Conservation (phyloP, 2,113 vertebrate genomes). For the Ancistrus triradiatus region DNA sequence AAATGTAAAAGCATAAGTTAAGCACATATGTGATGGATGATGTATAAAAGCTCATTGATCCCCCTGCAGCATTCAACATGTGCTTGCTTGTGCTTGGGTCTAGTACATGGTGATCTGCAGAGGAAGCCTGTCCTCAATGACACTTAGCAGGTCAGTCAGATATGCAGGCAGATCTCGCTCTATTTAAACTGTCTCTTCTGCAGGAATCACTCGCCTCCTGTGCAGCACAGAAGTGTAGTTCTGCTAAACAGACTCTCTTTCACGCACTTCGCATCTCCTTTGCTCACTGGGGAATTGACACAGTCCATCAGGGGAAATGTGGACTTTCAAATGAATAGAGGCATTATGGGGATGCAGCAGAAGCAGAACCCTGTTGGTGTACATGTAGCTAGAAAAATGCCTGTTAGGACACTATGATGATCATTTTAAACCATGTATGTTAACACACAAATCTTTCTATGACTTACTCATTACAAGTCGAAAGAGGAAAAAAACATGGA, state of each 20-base stretch:
- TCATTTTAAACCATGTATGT: background rate
- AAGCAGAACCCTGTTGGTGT: constrained; percentile 23
- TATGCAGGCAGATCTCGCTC: background rate
- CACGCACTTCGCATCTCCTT: constrained; percentile 50
- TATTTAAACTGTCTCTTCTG: background rate
- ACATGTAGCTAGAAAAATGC: constrained; percentile 6
- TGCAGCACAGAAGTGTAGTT: constrained; percentile 20
- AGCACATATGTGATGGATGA: background rate
- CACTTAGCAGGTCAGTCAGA: no score
- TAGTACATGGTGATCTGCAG: background rate
- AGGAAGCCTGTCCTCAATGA: constrained; percentile 22
- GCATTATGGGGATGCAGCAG: constrained; percentile 51
- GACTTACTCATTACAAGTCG: no score
- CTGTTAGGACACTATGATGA: background rate
- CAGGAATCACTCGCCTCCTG: constrained; percentile 27
- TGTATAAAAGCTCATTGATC: background rate
- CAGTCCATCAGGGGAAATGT: constrained; percentile 53
- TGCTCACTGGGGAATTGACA: constrained; percentile 55
- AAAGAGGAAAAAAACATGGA: background rate
- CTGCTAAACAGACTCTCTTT: constrained; percentile 57
- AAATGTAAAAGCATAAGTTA: no score
- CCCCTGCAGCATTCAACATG: background rate
- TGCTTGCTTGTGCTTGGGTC: no score
- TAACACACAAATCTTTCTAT: constrained; percentile 2
- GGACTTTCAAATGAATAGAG: constrained; percentile 55